Conservation (phyloP, 1,140 invertebrate genomes). For the Thereuonema tuberculata region DNA sequence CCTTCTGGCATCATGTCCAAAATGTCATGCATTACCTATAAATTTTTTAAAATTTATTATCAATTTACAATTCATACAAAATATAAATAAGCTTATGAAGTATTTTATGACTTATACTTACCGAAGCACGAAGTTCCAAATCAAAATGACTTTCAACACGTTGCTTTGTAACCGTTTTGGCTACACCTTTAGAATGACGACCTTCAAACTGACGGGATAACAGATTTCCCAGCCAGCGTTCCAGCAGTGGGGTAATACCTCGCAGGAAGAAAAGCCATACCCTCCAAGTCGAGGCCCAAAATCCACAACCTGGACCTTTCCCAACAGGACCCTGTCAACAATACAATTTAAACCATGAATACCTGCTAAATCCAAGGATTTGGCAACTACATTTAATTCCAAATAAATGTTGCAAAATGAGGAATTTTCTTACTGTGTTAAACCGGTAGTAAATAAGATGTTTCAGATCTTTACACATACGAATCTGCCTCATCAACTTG, state of each 20-base stretch:
- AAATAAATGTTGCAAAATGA: background rate
- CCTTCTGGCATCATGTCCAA: constrained; percentile 99
- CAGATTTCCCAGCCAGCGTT: constrained; percentile 96
- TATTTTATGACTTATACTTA: constrained; percentile 29
- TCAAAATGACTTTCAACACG: constrained; percentile 99
- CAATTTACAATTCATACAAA: constrained; percentile 19
- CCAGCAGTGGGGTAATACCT: constrained; percentile 92
- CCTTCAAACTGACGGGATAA: constrained; percentile 98
- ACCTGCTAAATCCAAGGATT: no score
- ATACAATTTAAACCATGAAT: no score
- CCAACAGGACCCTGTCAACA: constrained; percentile 76
- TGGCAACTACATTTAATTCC: background rate
- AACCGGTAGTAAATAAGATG: constrained; percentile 99
- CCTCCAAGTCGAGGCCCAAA: constrained; percentile 98
- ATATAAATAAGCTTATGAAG: constrained; percentile 8
- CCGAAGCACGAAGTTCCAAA: constrained; percentile 89
- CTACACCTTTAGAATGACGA: constrained; percentile 95
- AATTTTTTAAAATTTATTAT: constrained; percentile 12
- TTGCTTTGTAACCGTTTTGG: constrained; percentile 99
- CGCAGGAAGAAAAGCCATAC: constrained; percentile 99
- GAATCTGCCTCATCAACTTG: constrained; percentile 97
- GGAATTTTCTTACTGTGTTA: constrained; percentile 60
- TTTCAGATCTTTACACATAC: constrained; percentile 99
- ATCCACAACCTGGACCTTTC: constrained; percentile 97
- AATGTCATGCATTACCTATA: constrained; percentile 91